A percentile compares a stretch with the other conserved stretches of the same genome.
Evolutionary conservation across 2,797 vertebrate species (phyloP).

Genomic region (Lepus oiostolus): DNA sequence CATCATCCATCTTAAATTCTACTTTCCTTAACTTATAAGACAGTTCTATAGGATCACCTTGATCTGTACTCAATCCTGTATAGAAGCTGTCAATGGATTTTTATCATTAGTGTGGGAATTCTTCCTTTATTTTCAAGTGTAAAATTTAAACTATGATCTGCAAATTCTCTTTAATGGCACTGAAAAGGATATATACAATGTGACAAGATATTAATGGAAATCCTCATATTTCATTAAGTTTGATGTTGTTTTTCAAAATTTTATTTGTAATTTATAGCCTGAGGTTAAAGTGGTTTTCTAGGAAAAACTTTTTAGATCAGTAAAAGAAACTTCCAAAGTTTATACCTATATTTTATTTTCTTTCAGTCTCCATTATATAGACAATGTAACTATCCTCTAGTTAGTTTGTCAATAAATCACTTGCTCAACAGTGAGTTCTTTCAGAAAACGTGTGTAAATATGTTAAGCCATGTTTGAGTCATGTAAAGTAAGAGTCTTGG

Average conservation of each 20-base stretch:
- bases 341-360: not conserved
- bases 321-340: constrained; percentile 23
- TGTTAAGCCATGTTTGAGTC: constrained; percentile 12
- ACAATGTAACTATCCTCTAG: not conserved
- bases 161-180: constrained; percentile 7
- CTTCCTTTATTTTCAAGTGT: not conserved
- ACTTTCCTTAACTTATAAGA: not conserved
- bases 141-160: not conserved
- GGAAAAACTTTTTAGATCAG: constrained; percentile 29
- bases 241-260: not conserved
- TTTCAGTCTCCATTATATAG: not conserved
- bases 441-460: constrained; percentile 12
- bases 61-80: not conserved
- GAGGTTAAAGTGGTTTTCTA: not conserved
- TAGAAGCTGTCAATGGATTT: not conserved
- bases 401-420: constrained; percentile 1
- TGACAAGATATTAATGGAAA: not conserved
- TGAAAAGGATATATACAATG: not conserved
- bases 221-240: not conserved
- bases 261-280: constrained; percentile 4
- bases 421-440: constrained; percentile 22
- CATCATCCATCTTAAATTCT: not conserved
- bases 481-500: not conserved
- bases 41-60: not conserved
- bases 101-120: not conserved